Evolutionary conservation across 2,797 vertebrate species (phyloP).

Genomic region (Amphiprion clarkii): DNA sequence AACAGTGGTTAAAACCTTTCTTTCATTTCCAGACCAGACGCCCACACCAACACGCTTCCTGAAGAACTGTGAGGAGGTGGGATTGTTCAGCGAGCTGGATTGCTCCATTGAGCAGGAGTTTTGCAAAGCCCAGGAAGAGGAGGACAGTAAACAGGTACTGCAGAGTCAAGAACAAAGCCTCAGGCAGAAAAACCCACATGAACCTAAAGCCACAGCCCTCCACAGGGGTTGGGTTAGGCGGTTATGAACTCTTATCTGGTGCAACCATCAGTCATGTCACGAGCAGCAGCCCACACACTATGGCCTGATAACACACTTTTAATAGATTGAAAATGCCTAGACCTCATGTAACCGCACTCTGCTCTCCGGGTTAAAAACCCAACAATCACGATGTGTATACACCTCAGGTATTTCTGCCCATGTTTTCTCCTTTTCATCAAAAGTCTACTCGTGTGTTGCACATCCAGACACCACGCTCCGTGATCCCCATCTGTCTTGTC

Average conservation of each 20-base stretch:
- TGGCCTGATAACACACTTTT: conserved; percentile 37
- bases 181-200: conserved; percentile 21
- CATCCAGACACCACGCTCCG: not conserved
- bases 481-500: conserved; percentile 42
- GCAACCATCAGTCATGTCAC: conserved; percentile 47
- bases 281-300: conserved; percentile 25
- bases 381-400: conserved; percentile 29
- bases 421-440: conserved; percentile 10
- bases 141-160: conserved; percentile 95
- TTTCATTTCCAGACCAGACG: conserved; percentile 92
- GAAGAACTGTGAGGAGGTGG: conserved; percentile 99
- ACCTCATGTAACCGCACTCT: conserved; percentile 31
- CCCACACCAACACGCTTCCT: conserved; percentile 97
- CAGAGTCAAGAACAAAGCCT: conserved; percentile 22
- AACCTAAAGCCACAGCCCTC: conserved; percentile 49
- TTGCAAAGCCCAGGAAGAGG: conserved; percentile 97
- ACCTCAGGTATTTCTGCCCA: not conserved
- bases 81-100: conserved; percentile 96
- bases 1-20: conserved; percentile 4
- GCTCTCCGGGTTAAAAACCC: conserved; percentile 14
- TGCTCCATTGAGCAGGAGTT: conserved; percentile 98
- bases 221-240: conserved; percentile 36
- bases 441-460: conserved; percentile 2
- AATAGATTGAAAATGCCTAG: conserved; percentile 37
- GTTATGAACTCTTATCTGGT: conserved; percentile 52